Conservation (phyloP, 2,113 vertebrate species). For the Callopanchax toddi region DNA sequence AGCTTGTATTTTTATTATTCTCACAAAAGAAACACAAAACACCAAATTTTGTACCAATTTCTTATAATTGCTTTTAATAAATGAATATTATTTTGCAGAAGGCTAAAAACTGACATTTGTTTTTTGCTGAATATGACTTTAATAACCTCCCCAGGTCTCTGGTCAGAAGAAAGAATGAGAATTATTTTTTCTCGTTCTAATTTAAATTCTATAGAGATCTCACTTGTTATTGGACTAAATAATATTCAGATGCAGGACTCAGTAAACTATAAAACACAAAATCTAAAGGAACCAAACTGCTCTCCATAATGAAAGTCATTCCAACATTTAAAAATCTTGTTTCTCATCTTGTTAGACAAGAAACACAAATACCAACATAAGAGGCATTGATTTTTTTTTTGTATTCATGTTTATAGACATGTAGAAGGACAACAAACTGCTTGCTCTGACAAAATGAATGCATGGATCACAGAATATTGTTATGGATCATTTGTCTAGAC, state of each 20-base stretch:
- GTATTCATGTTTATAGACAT: not conserved
- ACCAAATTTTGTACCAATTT: too few relatives aligned
- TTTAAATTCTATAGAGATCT: not conserved
- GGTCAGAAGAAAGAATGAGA: too few relatives aligned
- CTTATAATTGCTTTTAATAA: too few relatives aligned
- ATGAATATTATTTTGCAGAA: too few relatives aligned
- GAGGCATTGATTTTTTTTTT: not conserved
- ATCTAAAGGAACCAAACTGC: not conserved
- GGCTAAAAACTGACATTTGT: too few relatives aligned
- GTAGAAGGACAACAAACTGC: not conserved
- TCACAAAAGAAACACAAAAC: too few relatives aligned
- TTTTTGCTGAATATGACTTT: too few relatives aligned
- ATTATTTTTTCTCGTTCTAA: not conserved
- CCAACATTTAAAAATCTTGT: not conserved
- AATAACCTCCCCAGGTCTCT: too few relatives aligned
- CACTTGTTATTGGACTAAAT: too few relatives aligned
- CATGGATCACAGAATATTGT: not conserved
- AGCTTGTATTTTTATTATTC: too few relatives aligned
- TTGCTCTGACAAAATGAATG: not conserved
- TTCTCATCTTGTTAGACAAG: not conserved
- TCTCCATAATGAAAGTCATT: not conserved
- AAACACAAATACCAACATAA: not conserved
- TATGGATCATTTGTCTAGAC: not conserved
- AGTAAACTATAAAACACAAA: not conserved
- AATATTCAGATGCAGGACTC: not conserved